A percentile compares a stretch with the other conserved stretches of the same genome.
These are phyloP conservation scores for Osmerus eperlanus DNA, from an alignment of 2,113 vertebrate genomes.

Conservation along the genomic window DNA sequence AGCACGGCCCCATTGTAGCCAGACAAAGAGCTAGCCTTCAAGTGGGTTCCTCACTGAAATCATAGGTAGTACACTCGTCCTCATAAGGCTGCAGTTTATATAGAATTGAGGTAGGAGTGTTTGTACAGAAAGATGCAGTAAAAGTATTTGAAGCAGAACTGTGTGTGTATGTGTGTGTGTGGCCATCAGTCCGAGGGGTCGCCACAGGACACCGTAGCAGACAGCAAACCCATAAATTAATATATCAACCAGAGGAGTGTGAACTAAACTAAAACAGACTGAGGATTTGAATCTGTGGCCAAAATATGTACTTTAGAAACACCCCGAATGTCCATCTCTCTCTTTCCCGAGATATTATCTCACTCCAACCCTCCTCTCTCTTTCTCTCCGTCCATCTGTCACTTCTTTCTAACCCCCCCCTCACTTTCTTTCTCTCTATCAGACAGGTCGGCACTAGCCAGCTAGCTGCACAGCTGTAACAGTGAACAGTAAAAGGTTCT, in stretches of 20 bases:
- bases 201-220: constrained; percentile 13
- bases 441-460: no score
- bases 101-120: constrained; percentile 31
- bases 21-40: constrained; percentile 43
- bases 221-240: constrained; percentile 15
- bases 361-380: no score
- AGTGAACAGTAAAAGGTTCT: constrained; percentile 20
- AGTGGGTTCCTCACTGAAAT: constrained; percentile 20
- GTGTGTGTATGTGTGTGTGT: constrained; percentile 19
- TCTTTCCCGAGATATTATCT: no score
- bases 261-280: constrained; percentile 17
- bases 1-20: constrained; percentile 29
- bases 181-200: background rate
- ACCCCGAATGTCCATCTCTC: background rate
- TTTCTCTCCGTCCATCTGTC: no score
- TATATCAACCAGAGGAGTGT: constrained; percentile 1
- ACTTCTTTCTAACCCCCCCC: no score
- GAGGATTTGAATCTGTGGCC: constrained; percentile 39
- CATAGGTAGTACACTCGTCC: constrained; percentile 20
- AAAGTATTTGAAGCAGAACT: constrained; percentile 23
- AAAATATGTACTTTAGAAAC: constrained; percentile 24
- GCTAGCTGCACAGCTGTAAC: background rate
- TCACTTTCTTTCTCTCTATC: no score
- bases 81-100: constrained; percentile 9
- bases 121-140: constrained; percentile 11